Percentiles rank a stretch among this genome's conserved stretches.
phyloP scores from a whole-genome alignment of 2,888 invertebrate species.

The Cosmorhoe ocellata region DNA sequence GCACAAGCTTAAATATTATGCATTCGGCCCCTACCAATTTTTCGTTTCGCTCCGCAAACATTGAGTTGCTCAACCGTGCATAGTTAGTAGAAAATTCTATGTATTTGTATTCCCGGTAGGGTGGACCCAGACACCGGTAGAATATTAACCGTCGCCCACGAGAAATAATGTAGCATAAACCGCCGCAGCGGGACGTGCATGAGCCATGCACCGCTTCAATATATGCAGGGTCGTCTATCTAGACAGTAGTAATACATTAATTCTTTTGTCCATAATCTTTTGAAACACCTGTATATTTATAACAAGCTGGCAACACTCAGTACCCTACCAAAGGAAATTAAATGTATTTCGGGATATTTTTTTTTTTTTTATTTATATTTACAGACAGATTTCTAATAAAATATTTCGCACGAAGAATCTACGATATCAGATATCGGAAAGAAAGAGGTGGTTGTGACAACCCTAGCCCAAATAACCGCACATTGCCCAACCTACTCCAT shows the following conservation, averaged over 20 bases:
- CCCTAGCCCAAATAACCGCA: conserved; percentile 16
- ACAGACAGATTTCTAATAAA: too few relatives aligned
- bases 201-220: conserved; percentile 48
- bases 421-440: too few relatives aligned
- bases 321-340: too few relatives aligned
- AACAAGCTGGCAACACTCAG: too few relatives aligned
- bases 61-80: conserved; percentile 61
- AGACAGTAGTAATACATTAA: conserved; percentile 1
- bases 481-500: conserved; percentile 22
- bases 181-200: conserved; percentile 68
- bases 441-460: not conserved
- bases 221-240: conserved; percentile 34
- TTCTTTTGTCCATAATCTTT: not conserved
- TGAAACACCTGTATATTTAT: too few relatives aligned
- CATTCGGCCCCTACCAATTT: conserved; percentile 13
- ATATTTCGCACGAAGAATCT: too few relatives aligned
- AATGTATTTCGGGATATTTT: too few relatives aligned
- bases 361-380: too few relatives aligned
- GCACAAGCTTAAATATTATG: conserved; percentile 10
- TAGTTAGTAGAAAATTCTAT: conserved; percentile 49
- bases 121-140: conserved; percentile 57
- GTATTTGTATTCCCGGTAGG: conserved; percentile 72
- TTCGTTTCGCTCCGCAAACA: conserved; percentile 36
- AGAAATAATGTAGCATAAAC: conserved; percentile 75
- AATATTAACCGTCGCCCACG: conserved; percentile 66